phyloP scores from a whole-genome alignment of 2,113 vertebrate species.

The Odontophorus gujanensis region DNA sequence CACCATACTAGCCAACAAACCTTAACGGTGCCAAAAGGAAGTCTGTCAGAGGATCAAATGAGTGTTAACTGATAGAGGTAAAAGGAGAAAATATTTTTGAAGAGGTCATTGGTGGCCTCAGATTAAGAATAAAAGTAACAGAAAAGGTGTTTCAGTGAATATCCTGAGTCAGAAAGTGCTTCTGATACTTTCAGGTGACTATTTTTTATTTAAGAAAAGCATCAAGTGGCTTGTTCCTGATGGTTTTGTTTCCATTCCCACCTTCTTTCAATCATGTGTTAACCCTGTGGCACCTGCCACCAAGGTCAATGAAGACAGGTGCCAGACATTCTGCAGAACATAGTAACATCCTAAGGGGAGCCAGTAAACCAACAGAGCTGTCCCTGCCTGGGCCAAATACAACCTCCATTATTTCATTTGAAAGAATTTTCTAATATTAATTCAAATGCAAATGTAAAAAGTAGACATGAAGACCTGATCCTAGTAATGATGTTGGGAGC shows the following conservation, averaged over 20 bases:
- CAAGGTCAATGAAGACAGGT: not conserved
- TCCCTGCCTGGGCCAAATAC: not conserved
- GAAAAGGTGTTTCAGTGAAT: not conserved
- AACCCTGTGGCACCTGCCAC: not conserved
- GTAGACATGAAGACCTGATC: not conserved
- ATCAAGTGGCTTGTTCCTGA: not conserved
- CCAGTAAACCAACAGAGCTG: fast-evolving
- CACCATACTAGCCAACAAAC: not conserved
- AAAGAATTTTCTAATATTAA: not conserved
- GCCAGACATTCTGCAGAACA: not conserved
- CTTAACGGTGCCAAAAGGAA: not conserved
- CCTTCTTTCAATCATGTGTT: not conserved
- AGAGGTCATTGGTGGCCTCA: not conserved
- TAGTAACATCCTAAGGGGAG: not conserved
- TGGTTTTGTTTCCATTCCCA: not conserved
- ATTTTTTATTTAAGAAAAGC: not conserved
- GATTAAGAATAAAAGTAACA: not conserved
- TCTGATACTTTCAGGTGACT: not conserved
- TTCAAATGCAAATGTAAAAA: not conserved
- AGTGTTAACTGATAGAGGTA: fast-evolving
- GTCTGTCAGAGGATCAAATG: not conserved
- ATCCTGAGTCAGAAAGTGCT: not conserved
- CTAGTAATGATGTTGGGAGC: not conserved
- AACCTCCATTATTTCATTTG: not conserved
- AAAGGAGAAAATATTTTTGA: not conserved